Evolutionary conservation across 2,797 vertebrate genomes (phyloP).

Genomic region (Ambastaia sidthimunki): DNA sequence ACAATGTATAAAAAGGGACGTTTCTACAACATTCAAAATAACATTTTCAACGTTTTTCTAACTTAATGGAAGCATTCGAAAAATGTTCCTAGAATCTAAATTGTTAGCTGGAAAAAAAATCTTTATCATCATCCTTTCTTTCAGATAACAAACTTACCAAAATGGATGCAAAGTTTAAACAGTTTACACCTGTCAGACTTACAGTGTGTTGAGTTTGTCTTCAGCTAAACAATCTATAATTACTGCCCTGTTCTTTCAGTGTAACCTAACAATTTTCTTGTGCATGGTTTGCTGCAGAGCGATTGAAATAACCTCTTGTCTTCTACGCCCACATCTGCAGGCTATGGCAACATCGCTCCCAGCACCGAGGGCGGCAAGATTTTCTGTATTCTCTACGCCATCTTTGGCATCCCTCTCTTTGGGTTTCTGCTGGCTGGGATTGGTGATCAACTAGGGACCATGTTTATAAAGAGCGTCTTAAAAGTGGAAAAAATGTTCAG

Average conservation of each 20-base stretch:
- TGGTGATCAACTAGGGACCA: conserved; percentile 97
- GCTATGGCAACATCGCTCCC: conserved; percentile 97
- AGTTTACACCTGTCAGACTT: background rate
- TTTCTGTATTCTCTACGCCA: conserved; percentile 98
- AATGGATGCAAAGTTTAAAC: too few relatives aligned
- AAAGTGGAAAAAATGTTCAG: conserved; percentile 94
- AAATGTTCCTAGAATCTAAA: too few relatives aligned
- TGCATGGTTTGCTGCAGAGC: conserved; percentile 17
- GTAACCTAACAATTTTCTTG: conserved; percentile 66
- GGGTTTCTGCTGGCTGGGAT: conserved; percentile 96
- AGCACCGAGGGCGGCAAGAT: conserved; percentile 97
- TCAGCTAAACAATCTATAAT: conserved; percentile 60
- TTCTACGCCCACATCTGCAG: conserved; percentile 64
- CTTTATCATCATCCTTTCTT: background rate
- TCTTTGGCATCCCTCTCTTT: conserved; percentile 98
- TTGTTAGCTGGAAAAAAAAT: background rate
- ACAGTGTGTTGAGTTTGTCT: conserved; percentile 35
- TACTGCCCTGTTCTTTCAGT: conserved; percentile 62
- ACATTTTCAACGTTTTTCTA: too few relatives aligned
- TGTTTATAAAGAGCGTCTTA: conserved; percentile 96
- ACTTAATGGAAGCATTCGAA: too few relatives aligned
- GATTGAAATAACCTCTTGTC: conserved; percentile 42
- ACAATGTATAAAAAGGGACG: too few relatives aligned
- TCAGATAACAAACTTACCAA: too few relatives aligned
- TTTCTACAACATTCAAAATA: background rate